Evolutionary conservation across 2,113 vertebrate species (phyloP).

Genomic region (Polyodon spathula): DNA sequence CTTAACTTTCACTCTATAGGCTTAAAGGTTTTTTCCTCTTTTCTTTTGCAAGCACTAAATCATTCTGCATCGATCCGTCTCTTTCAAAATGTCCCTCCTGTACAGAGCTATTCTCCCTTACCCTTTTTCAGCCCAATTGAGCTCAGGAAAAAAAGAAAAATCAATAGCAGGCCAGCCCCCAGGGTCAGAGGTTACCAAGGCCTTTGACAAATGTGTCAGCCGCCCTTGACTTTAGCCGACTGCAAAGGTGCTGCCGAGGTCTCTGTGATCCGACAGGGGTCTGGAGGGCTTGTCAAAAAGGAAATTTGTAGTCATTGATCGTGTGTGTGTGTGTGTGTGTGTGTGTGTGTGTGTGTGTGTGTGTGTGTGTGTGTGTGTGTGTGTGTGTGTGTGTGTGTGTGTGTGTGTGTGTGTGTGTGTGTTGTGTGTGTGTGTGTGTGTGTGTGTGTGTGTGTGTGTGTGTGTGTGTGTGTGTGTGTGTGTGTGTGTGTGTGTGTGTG

Average conservation of each 20-base stretch:
- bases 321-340: constrained; percentile 44
- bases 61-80: constrained; percentile 63
- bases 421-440: constrained; percentile 46
- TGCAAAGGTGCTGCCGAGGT: constrained; percentile 49
- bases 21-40: constrained; percentile 40
- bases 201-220: constrained; percentile 78
- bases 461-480: constrained; percentile 43
- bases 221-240: constrained; percentile 57
- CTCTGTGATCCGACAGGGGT: constrained; percentile 54
- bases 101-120: constrained; percentile 48
- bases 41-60: constrained; percentile 55
- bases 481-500: constrained; percentile 22
- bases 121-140: constrained; percentile 71
- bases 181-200: constrained; percentile 79
- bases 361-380: constrained; percentile 22
- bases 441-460: constrained; percentile 19
- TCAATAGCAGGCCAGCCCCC: constrained; percentile 70
- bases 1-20: constrained; percentile 43
- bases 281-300: constrained; percentile 68
- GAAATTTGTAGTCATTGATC: constrained; percentile 68
- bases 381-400: constrained; percentile 44
- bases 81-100: constrained; percentile 60
- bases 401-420: constrained; percentile 34
- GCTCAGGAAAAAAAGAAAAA: constrained; percentile 50
- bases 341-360: constrained; percentile 17